Evolutionary conservation across 2,797 vertebrate genomes (phyloP), one percentile per base, ranked within the genome.

Genomic region (Poeciliopsis turneri): DNA sequence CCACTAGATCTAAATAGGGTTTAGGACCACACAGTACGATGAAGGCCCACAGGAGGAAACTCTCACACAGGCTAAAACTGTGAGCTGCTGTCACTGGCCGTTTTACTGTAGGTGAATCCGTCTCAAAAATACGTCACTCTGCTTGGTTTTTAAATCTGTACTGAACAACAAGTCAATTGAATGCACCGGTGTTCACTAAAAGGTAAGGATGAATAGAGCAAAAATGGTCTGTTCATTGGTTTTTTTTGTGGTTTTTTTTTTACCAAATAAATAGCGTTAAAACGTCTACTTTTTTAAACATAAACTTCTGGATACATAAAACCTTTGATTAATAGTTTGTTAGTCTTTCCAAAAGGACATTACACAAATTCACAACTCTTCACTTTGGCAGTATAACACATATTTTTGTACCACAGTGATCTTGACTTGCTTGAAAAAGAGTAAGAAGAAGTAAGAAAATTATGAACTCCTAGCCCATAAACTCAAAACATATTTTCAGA

Each of bases 1-100:
- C 93, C 92, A 86, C 90, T 30, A 86, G 92, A 85, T 95, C 93
- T 94, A 95, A 95, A 95, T 94, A 94, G 92, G 90, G 91, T 92
- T 87, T 74, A 83, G 94, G 95, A 95, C 95, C 94, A 94, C 94
- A 95, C 94, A 94, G 92, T 92, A 85, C 72, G 94, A 91, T 81
- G 83, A 78, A 88, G 88, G 78, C 88, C 88, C 84, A 87, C 87
- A 82, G 88, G 82, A 91, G 90, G 89, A 93, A 94, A 91, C 87
- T 89, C 84, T 87, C 78, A 57, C 82, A 88, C 90, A 89, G 82
- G 87, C 86, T 84, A 75, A 89, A 88, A 87, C 76, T 59, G 77
- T 83, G 85, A 91, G 83, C 84, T 89, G 80, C 86, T 77, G 83
- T 86, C 77, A 57, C 84, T 80, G 83, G 92, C 94, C 94, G 89